A percentile compares a stretch with the other conserved stretches of the same genome.
Evolutionary conservation across 2,888 invertebrate genomes (phyloP).

Genomic region (Dexiosoma caninum): DNA sequence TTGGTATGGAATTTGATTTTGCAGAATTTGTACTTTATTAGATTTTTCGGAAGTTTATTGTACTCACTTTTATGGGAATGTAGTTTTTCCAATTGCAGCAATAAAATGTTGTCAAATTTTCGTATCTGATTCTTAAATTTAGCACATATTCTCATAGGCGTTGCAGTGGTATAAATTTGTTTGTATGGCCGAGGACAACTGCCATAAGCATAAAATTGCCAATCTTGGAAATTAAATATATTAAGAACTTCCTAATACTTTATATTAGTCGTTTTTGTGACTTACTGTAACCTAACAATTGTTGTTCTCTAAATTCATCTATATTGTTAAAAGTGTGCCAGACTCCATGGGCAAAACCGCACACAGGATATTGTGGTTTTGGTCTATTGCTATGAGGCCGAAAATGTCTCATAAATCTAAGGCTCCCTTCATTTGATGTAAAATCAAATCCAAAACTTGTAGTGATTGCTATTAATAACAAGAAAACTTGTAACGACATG

Average conservation of each 20-base stretch:
- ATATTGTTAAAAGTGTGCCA: conserved; percentile 25
- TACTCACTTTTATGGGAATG: conserved; percentile 26
- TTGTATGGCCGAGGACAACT: neutral
- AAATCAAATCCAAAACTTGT: neutral
- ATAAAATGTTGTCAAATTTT: conserved; percentile 32
- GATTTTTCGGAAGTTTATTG: neutral
- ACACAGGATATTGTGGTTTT: conserved; percentile 2
- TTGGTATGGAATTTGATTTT: neutral
- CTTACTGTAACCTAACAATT: conserved; percentile 18
- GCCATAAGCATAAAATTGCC: conserved; percentile 40
- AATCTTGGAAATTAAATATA: conserved; percentile 12
- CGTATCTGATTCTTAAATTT: neutral
- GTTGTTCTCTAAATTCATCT: neutral
- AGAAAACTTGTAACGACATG: neutral
- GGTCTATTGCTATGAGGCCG: neutral
- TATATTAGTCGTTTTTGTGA: neutral
- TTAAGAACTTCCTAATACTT: neutral
- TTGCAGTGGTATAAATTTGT: neutral
- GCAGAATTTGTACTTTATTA: neutral
- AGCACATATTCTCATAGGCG: too few species aligned
- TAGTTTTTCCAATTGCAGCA: neutral
- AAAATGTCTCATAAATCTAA: neutral
- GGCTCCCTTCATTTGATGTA: neutral
- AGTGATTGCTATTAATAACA: neutral
- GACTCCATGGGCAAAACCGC: conserved; percentile 29